Percentiles rank a stretch among this genome's conserved stretches.
Evolutionary conservation across 64 coral and sea anemone species (phyloP).

Genomic region (Hydrozoanthus tunicans): DNA sequence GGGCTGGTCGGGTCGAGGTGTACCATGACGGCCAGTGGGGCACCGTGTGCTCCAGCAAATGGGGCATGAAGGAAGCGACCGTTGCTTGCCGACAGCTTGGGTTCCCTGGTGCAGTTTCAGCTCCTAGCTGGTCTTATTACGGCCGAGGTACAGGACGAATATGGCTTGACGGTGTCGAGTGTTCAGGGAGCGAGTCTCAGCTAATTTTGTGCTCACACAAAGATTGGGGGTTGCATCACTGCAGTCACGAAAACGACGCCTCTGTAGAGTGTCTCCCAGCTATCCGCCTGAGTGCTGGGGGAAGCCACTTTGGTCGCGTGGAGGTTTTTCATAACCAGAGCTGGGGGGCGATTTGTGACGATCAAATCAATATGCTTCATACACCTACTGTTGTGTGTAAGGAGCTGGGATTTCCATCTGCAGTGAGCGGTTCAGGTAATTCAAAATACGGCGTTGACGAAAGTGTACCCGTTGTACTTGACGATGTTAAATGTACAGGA

Average conservation of each 20-base stretch:
- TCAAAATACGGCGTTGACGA: neutral
- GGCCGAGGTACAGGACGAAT: neutral
- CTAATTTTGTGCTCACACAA: neutral
- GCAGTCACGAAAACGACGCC: constrained; percentile 20
- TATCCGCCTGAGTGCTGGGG: constrained; percentile 1
- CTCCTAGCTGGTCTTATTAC: neutral
- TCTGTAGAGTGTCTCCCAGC: constrained; percentile 30
- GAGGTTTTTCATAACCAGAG: constrained; percentile 5
- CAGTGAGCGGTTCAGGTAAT: neutral
- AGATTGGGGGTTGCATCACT: constrained; percentile 12
- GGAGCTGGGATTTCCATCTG: neutral
- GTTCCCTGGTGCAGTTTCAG: constrained; percentile 44
- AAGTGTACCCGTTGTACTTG: neutral
- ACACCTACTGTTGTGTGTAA: neutral
- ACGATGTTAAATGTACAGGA: neutral
- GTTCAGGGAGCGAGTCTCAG: neutral
- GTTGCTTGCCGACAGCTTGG: constrained; percentile 49
- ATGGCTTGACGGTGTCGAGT: constrained; percentile 42
- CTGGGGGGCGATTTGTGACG: constrained; percentile 14
- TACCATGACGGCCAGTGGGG: constrained; percentile 30
- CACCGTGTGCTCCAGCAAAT: neutral
- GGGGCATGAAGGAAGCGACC: constrained; percentile 5
- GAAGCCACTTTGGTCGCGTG: neutral
- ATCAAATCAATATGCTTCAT: neutral
- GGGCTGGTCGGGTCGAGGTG: constrained; percentile 25